Evolutionary conservation across 1,140 invertebrate genomes (phyloP).

Genomic region (Microplitis mediator): DNA sequence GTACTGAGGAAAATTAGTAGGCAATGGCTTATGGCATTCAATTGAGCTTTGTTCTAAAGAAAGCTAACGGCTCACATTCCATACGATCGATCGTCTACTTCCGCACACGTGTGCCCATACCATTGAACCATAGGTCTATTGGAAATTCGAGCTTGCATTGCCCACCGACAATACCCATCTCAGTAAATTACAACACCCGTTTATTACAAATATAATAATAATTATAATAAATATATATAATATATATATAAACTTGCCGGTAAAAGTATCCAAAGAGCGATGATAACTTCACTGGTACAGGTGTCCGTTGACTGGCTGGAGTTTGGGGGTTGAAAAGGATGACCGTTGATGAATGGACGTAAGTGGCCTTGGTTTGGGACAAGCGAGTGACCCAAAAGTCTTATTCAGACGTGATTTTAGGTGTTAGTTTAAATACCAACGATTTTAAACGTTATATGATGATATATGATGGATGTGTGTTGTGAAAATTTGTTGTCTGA

Average conservation of each 20-base stretch:
- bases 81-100: constrained; percentile 22
- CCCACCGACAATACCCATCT: too few species aligned
- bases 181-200: too few species aligned
- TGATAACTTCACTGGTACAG: constrained; percentile 30
- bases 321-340: constrained; percentile 25
- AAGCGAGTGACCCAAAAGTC: background rate
- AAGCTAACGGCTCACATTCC: constrained; percentile 10
- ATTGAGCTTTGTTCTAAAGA: constrained; percentile 14
- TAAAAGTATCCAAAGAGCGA: constrained; percentile 32
- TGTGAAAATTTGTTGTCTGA: too few species aligned
- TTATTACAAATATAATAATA: background rate
- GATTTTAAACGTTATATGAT: too few species aligned
- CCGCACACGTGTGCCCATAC: constrained; percentile 24
- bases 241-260: constrained; percentile 28
- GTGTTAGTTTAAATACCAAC: too few species aligned
- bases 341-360: constrained; percentile 10
- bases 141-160: background rate
- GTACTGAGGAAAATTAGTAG: background rate
- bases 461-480: too few species aligned
- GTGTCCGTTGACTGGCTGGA: constrained; percentile 13
- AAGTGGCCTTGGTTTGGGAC: background rate
- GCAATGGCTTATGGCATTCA: background rate
- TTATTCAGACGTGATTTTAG: too few species aligned
- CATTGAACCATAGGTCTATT: background rate
- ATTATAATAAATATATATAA: background rate